phyloP scores from a whole-genome alignment of 2,797 vertebrate genomes.

The Lycodopsis pacificus region DNA sequence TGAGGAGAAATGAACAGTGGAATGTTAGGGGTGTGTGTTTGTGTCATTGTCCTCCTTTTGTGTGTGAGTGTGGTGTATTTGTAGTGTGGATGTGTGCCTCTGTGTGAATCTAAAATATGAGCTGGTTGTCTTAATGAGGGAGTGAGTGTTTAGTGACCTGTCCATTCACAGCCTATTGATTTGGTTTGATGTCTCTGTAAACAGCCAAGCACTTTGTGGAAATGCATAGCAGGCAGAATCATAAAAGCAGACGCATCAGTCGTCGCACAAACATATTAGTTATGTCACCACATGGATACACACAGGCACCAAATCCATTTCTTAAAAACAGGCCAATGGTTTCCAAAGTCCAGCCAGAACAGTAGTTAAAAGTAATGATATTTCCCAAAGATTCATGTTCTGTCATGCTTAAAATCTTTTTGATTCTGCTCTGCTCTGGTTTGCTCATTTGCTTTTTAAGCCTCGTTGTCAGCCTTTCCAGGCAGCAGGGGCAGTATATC shows the following conservation, averaged over 20 bases:
- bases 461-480: slow-evolving; percentile 10
- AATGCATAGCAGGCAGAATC: slow-evolving; percentile 55
- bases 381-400: slow-evolving; percentile 40
- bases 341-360: slow-evolving; percentile 43
- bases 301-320: slow-evolving; percentile 56
- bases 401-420: slow-evolving; percentile 18
- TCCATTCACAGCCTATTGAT: slow-evolving; percentile 77
- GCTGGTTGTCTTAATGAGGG: slow-evolving; percentile 65
- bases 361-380: slow-evolving; percentile 54
- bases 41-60: slow-evolving; percentile 14
- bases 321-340: slow-evolving; percentile 54
- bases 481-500: slow-evolving; percentile 12
- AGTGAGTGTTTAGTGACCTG: slow-evolving; percentile 75
- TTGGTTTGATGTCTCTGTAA: slow-evolving; percentile 72
- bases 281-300: slow-evolving; percentile 58
- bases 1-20: slow-evolving; percentile 20
- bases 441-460: slow-evolving; percentile 23
- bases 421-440: slow-evolving; percentile 9
- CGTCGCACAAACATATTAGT: slow-evolving; percentile 58
- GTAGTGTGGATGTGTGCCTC: slow-evolving; percentile 23
- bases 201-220: slow-evolving; percentile 60
- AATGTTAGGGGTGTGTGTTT: slow-evolving; percentile 5
- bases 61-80: slow-evolving; percentile 20
- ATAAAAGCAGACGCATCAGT: slow-evolving; percentile 63
- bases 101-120: slow-evolving; percentile 61